Conservation (phyloP, 2,113 vertebrate genomes). For the Neolamprologus toae region DNA sequence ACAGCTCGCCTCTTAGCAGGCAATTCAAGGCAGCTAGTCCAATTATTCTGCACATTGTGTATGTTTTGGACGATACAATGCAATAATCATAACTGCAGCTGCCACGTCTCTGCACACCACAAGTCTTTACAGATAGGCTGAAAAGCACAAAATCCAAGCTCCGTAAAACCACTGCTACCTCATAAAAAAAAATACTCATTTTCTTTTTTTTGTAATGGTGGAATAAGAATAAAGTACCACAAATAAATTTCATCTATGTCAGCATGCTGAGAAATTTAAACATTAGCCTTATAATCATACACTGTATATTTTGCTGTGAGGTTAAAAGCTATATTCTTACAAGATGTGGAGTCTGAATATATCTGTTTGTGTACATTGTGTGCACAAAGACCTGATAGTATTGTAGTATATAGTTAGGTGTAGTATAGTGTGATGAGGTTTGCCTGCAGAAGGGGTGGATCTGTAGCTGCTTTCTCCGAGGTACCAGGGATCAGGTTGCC, state of each 20-base stretch:
- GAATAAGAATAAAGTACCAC: background rate
- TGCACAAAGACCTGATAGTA: conserved; percentile 16
- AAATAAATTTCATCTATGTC: background rate
- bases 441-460: conserved; percentile 57
- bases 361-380: background rate
- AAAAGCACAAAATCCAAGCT: conserved; percentile 15
- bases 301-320: background rate
- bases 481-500: conserved; percentile 61
- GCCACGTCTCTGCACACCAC: conserved; percentile 38
- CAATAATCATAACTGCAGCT: conserved; percentile 26
- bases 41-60: background rate
- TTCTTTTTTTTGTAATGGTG: background rate
- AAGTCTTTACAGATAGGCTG: conserved; percentile 24
- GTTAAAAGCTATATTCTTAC: background rate
- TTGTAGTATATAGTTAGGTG: conserved; percentile 23
- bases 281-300: background rate
- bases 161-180: conserved; percentile 12
- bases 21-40: background rate
- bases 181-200: conserved; percentile 6
- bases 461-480: conserved; percentile 50
- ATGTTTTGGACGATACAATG: background rate
- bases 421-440: conserved; percentile 19
- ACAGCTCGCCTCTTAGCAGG: background rate
- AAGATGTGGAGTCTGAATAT: background rate
- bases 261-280: background rate